Evolutionary conservation across 2,113 vertebrate species (phyloP).

Genomic region (Prinia subflava): DNA sequence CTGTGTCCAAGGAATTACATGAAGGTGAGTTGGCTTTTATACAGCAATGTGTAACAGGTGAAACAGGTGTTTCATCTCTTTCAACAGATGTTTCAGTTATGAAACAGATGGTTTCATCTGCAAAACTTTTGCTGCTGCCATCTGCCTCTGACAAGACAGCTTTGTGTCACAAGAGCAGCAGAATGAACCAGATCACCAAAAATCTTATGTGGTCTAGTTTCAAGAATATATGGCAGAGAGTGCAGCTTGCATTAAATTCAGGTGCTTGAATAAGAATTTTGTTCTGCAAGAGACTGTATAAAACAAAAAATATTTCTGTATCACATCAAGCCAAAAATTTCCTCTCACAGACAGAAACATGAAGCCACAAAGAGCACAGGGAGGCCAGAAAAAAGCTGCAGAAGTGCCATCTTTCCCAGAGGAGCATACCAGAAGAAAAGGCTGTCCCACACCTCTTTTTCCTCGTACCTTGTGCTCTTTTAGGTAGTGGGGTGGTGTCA

Average conservation of each 20-base stretch:
- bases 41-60: too few relatives aligned
- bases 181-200: background rate
- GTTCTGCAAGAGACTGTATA: background rate
- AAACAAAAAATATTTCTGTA: background rate
- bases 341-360: background rate
- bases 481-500: accelerated
- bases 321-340: background rate
- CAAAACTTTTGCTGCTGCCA: background rate
- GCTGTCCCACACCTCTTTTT: background rate
- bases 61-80: too few relatives aligned
- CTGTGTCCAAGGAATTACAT: background rate
- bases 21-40: background rate
- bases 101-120: background rate
- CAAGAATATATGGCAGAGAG: background rate
- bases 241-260: background rate
- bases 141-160: background rate
- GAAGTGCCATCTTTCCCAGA: background rate
- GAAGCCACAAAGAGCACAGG: background rate
- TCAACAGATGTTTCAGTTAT: too few relatives aligned
- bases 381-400: background rate
- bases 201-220: background rate
- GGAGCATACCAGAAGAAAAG: background rate
- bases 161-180: background rate
- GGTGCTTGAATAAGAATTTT: background rate
- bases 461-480: accelerated